phyloP scores from a whole-genome alignment of 2,888 invertebrate species.

The Epicampocera succincta region DNA sequence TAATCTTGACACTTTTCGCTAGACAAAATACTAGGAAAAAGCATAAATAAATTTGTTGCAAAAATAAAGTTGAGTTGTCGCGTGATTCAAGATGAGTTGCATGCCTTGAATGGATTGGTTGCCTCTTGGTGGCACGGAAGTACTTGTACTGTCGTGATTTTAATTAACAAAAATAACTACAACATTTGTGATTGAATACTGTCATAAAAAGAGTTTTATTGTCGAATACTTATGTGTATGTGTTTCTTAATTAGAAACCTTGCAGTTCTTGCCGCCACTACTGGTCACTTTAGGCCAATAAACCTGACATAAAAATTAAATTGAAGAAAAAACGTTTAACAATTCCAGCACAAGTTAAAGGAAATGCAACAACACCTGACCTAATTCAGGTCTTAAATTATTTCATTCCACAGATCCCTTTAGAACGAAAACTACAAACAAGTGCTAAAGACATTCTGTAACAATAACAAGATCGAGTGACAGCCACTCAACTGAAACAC shows the following conservation, averaged over 20 bases:
- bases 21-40: slow-evolving; percentile 57
- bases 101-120: neutral
- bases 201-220: slow-evolving; percentile 5
- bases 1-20: slow-evolving; percentile 12
- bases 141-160: slow-evolving; percentile 5
- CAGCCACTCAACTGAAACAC: slow-evolving; percentile 36
- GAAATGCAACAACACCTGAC: neutral
- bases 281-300: too few relatives aligned
- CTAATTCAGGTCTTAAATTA: neutral
- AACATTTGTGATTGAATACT: slow-evolving; percentile 30
- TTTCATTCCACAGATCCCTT: neutral
- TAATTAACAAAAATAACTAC: slow-evolving; percentile 15
- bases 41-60: slow-evolving; percentile 8
- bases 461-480: slow-evolving; percentile 18
- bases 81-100: slow-evolving; percentile 10
- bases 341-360: neutral
- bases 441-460: slow-evolving; percentile 34
- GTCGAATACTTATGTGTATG: slow-evolving; percentile 2
- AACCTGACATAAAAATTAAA: neutral
- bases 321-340: neutral
- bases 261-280: neutral
- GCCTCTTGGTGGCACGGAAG: neutral
- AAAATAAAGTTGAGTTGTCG: slow-evolving; percentile 12
- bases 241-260: slow-evolving; percentile 7
- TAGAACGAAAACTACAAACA: slow-evolving; percentile 13